Evolutionary conservation across 2,888 invertebrate genomes (phyloP).

Genomic region (Dascillus cervinus): DNA sequence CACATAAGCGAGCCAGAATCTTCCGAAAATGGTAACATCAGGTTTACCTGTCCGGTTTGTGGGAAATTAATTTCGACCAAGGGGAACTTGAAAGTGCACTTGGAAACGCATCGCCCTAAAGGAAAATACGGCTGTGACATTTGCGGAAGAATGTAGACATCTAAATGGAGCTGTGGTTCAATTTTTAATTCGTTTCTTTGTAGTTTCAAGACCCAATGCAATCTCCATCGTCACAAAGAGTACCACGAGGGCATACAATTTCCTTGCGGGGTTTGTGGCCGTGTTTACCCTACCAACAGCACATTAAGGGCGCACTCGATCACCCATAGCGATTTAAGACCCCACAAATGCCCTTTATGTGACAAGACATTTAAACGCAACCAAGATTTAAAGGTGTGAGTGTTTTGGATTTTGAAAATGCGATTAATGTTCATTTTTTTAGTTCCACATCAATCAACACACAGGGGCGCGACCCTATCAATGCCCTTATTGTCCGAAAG

Average conservation of each 20-base stretch:
- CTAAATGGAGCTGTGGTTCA: not conserved
- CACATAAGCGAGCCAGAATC: constrained; percentile 1
- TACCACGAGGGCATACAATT: constrained; percentile 51
- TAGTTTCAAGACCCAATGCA: constrained; percentile 60
- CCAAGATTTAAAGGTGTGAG: constrained; percentile 66
- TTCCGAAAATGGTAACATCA: constrained; percentile 28
- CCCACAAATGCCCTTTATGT: constrained; percentile 60
- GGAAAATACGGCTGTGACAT: constrained; percentile 57
- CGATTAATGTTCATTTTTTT: too few relatives aligned
- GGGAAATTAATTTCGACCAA: constrained; percentile 54
- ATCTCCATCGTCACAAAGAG: constrained; percentile 56
- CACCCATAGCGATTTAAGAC: constrained; percentile 60
- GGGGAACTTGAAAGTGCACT: constrained; percentile 55
- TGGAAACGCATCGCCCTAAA: constrained; percentile 55
- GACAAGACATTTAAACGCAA: constrained; percentile 66
- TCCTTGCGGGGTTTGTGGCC: constrained; percentile 59
- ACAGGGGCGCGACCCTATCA: constrained; percentile 67
- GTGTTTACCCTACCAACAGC: constrained; percentile 62
- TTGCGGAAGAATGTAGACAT: constrained; percentile 59
- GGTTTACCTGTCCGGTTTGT: constrained; percentile 52
- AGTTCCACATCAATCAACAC: constrained; percentile 69
- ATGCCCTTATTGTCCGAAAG: constrained; percentile 65
- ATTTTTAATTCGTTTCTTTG: constrained; percentile 25
- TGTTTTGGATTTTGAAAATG: too few relatives aligned
- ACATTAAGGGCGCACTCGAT: constrained; percentile 62